Evolutionary conservation across 1,140 invertebrate species (phyloP), one percentile per base, ranked within the genome.

Genomic region (Zaprionus nigranus): DNA sequence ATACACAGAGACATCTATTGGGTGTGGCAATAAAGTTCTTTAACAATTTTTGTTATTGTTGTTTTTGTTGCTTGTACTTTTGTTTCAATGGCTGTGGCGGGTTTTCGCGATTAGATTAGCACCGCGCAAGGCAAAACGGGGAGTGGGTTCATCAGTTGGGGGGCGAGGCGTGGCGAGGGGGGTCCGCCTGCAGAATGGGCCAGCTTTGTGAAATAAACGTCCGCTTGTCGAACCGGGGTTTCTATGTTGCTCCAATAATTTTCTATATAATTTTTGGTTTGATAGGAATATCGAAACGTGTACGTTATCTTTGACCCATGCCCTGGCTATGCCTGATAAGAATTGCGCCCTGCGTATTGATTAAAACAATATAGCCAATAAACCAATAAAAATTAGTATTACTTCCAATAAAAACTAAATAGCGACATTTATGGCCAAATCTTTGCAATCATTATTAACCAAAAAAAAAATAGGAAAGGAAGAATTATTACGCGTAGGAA

Each of bases 371-470:
- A 87, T 87, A 90, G 66, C 84, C 85, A 80, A 82, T 90, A 90
- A 90, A 90, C 73, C 78, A 85, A 90, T 90, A 90, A 90, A 90
- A 90, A 90, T 90, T 85, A 90, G 82, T 91, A 88, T 91, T 81
- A 91, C 88, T 91, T 91, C 88, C 88, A 91, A 91, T 91, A 91
- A 91, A 91, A 91, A 82, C 84, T 88, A 91, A 91, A 91, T 91
- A 91, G 88, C 88, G 88, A 91, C 88, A 91, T 91, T 91, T 91
- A 91, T 75, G 79, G 79, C 83, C 81, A 91, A 91, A 91, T 91
- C 88, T 91, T 91, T 91, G 90, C 84, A 91, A 84, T 83, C 78
- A 72, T 84, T 91, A 88, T 90, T 90, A 73, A 85, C 74, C 56
- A 76, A 70, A 69, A 57, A 69, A 57, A 53, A 38, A 34, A 38